A percentile compares a stretch with the other conserved stretches of the same genome.
Conservation (phyloP, 2,888 invertebrate species). For the Drosophila mercatorum region DNA sequence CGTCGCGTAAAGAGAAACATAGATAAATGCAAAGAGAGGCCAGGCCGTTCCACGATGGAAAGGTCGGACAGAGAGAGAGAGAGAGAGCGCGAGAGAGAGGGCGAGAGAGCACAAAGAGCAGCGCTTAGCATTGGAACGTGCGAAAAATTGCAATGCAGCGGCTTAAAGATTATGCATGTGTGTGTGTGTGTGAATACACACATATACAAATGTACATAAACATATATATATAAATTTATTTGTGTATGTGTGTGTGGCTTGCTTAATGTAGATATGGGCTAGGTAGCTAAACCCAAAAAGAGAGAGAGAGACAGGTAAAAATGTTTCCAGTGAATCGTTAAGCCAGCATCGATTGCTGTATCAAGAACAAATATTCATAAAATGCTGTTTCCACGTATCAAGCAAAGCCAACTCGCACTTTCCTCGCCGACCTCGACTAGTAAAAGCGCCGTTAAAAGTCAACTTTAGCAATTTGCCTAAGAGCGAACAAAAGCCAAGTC, state of each 20-base stretch:
- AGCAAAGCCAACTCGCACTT: constrained; percentile 10
- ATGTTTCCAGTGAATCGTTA: constrained; percentile 13
- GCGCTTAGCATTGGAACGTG: constrained; percentile 54
- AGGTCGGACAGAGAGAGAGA: constrained; percentile 14
- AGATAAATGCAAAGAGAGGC: constrained; percentile 33
- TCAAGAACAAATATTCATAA: constrained; percentile 11
- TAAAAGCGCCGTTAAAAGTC: constrained; percentile 17
- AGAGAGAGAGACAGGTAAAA: constrained; percentile 32
- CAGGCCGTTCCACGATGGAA: constrained; percentile 18
- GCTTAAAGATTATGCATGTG: constrained; percentile 12
- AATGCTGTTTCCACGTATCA: constrained; percentile 27
- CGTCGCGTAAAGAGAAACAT: constrained; percentile 45
- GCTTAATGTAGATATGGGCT: constrained; percentile 1
- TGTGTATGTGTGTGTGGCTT: neutral
- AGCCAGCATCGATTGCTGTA: constrained; percentile 16
- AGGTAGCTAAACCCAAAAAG: constrained; percentile 28
- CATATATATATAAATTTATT: neutral
- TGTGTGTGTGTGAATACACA: neutral
- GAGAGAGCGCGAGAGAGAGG: constrained; percentile 4
- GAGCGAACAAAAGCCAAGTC: constrained; percentile 18
- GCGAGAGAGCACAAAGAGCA: constrained; percentile 5
- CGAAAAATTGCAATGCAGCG: constrained; percentile 66
- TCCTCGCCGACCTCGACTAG: constrained; percentile 19
- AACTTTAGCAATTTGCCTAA: constrained; percentile 33
- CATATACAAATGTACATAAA: neutral